These are phyloP conservation scores for Tragelaphus oryx DNA, from an alignment of 2,797 vertebrate genomes.

Conservation along the genomic window DNA sequence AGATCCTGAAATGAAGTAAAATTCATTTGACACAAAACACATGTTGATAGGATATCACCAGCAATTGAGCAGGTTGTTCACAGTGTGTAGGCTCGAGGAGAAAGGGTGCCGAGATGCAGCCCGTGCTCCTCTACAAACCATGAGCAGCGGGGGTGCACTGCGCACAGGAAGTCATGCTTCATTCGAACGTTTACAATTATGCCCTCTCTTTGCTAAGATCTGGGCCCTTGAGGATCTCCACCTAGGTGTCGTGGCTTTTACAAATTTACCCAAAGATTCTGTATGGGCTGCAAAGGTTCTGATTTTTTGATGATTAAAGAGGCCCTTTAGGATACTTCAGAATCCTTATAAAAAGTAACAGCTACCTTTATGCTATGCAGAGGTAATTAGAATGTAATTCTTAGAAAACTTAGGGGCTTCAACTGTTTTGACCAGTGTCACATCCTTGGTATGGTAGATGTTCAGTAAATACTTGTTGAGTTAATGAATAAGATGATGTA, in stretches of 20 bases:
- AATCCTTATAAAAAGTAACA: background rate
- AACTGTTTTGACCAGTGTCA: background rate
- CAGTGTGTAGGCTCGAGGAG: background rate
- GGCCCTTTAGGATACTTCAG: background rate
- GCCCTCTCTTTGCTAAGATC: background rate
- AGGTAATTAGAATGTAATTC: background rate
- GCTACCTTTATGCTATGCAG: background rate
- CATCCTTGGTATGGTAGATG: background rate
- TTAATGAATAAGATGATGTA: slow-evolving; percentile 1
- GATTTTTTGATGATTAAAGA: background rate
- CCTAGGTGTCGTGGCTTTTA: background rate
- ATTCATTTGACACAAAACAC: background rate
- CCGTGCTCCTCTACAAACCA: background rate
- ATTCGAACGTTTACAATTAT: background rate
- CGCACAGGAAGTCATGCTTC: background rate
- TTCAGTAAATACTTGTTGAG: background rate
- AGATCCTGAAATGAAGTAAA: background rate
- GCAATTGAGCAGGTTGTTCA: background rate
- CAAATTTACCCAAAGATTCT: background rate
- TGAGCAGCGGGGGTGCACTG: background rate
- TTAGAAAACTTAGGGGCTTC: background rate
- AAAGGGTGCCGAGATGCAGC: background rate
- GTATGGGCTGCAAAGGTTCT: background rate
- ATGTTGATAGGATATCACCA: background rate
- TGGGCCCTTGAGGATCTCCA: background rate